phyloP scores from a whole-genome alignment of 2,113 vertebrate genomes.

The Aldabrachelys gigantea region DNA sequence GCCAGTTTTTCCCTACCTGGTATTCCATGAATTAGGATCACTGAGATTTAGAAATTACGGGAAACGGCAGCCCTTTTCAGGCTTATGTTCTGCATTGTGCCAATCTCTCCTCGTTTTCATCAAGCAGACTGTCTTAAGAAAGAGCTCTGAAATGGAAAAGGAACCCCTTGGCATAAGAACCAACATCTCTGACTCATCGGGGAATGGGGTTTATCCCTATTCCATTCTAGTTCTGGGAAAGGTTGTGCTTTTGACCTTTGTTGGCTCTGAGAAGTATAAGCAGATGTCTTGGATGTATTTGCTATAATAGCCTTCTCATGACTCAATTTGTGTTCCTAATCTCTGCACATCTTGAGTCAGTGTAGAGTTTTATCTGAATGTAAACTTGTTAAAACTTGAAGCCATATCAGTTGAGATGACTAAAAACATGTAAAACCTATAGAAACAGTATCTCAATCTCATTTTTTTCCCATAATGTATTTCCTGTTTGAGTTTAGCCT shows the following conservation, averaged over 20 bases:
- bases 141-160: not conserved
- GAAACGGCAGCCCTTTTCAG: not conserved
- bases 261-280: not conserved
- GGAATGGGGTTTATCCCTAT: not conserved
- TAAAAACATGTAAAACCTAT: not conserved
- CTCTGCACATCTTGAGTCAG: accelerated
- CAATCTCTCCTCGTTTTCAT: not conserved
- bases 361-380: not conserved
- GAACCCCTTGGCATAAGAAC: not conserved
- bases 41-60: not conserved
- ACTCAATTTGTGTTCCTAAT: not conserved
- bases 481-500: not conserved
- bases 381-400: not conserved
- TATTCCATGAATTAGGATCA: not conserved
- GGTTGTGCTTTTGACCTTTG: not conserved
- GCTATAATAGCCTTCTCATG: not conserved
- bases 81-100: not conserved
- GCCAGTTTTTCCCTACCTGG: not conserved
- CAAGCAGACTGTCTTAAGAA: too few relatives aligned
- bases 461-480: not conserved
- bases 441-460: not conserved
- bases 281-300: not conserved
- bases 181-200: not conserved
- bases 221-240: not conserved
- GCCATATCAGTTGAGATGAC: not conserved